Base-by-base conservation (phyloP, 2,113 vertebrate species). In the Sander lucioperca region DNA sequence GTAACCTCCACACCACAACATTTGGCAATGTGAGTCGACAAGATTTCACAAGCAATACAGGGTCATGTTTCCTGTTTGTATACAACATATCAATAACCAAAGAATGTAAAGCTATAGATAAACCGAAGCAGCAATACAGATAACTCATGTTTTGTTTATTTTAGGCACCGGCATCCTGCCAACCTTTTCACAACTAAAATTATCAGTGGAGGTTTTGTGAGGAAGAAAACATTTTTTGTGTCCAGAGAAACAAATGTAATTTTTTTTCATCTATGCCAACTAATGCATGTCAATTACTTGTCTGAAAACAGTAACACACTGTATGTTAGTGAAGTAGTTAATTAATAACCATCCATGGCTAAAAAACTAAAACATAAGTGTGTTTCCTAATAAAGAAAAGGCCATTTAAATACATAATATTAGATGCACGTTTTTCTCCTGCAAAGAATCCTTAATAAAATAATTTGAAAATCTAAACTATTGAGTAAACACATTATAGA, bases 11-110 rank as follows among this genome's bases (percentile, higher is more conserved):
- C 84, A 80, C 39, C 66, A 75, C 64, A 77, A 78, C 80, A 82
- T 87, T 82, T 80, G 63, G 62, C 66, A 76, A 57, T 19, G 30
- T 85, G 87, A 90, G 72, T 86, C 4, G 19, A 80, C 80, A 86
- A 43, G 57, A 86, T 87, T 93, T 87, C n/a, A 82, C 9, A 14
- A 74, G 72, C 11, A 53, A 83, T 43, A 30, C 14, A 36, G 5
- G 15, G 59, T 56, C 25, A 15, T 21, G 11, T 84, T 71, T 61
- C 45, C 50, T 69, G 9, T 73, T 88, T 78, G 74, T 76, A 27
- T 64, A 63, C 51, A 85, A 21, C 23, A 12, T 70, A 63, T 19
- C 0, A 62, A 58, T 73, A 54, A 13, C 8, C 5, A 69, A 45
- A 65, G 6, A 66, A 62, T 39, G 3, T 63, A 11, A 43, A 59